Conservation (phyloP, 2,888 invertebrate species). For the Tolmerus cingulatus region DNA sequence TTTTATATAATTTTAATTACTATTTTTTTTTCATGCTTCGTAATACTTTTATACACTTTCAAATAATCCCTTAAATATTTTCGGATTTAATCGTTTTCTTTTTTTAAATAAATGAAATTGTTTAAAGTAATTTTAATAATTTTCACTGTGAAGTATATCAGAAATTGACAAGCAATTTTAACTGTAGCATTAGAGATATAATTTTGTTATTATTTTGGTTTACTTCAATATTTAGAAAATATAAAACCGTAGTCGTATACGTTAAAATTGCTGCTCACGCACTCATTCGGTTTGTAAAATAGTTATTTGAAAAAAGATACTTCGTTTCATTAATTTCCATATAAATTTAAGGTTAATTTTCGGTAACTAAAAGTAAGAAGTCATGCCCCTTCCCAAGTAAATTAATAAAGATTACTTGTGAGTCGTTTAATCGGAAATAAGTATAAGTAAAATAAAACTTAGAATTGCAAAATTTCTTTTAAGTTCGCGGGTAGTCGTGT, state of each 20-base stretch:
- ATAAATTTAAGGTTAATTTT: not conserved
- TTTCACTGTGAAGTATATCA: not conserved
- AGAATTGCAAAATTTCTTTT: not conserved
- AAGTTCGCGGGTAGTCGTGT: constrained; percentile 38
- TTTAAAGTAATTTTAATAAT: not conserved
- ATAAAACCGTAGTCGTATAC: not conserved
- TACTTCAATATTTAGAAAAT: not conserved
- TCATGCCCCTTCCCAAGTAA: not conserved
- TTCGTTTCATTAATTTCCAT: not conserved
- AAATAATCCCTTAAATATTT: constrained; percentile 1
- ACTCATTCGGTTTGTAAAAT: not conserved
- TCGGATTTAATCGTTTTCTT: not conserved
- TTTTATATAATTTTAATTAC: constrained; percentile 21
- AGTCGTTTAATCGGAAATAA: not conserved
- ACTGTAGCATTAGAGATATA: not conserved
- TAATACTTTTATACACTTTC: constrained; percentile 1
- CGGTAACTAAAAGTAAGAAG: not conserved
- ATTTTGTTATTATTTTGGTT: too few relatives aligned
- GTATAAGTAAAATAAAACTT: not conserved
- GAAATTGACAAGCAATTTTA: not conserved
- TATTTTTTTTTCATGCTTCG: not conserved
- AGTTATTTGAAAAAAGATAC: not conserved
- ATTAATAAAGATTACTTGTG: not conserved
- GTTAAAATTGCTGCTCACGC: not conserved
- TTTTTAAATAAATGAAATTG: not conserved